Conservation (phyloP, 2,113 vertebrate species). For the Crotalus horridus region DNA sequence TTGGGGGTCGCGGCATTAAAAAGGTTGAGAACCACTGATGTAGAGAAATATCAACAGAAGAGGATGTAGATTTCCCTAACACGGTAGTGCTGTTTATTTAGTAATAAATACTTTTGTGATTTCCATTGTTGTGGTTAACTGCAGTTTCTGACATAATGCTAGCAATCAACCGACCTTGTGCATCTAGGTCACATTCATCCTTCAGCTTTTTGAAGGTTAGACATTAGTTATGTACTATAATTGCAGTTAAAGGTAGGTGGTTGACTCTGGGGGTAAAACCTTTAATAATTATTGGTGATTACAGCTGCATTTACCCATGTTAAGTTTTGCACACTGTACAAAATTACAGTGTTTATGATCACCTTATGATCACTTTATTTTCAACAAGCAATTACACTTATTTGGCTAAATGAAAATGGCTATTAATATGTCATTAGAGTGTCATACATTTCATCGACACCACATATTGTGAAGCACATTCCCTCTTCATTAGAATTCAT, state of each 20-base stretch:
- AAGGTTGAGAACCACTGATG: no score
- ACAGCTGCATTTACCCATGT: neutral
- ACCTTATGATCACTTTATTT: neutral
- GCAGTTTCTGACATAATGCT: slow-evolving; percentile 11
- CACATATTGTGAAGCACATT: neutral
- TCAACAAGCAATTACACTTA: neutral
- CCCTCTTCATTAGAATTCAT: neutral
- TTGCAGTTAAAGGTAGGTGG: neutral
- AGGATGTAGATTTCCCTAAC: neutral
- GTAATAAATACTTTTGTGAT: slow-evolving; percentile 27
- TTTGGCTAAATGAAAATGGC: neutral
- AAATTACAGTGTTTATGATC: neutral
- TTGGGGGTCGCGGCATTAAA: no score
- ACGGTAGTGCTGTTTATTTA: neutral
- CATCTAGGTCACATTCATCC: neutral
- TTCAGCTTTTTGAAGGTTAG: neutral
- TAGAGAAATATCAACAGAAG: neutral
- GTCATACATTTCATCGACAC: neutral
- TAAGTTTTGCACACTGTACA: neutral
- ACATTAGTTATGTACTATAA: neutral
- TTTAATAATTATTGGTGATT: neutral
- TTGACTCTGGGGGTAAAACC: neutral
- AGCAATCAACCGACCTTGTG: neutral
- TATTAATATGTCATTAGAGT: neutral
- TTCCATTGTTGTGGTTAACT: slow-evolving; percentile 20